Conservation (phyloP, 1,140 invertebrate genomes). For the Pachyrhynchus sulphureomaculatus region DNA sequence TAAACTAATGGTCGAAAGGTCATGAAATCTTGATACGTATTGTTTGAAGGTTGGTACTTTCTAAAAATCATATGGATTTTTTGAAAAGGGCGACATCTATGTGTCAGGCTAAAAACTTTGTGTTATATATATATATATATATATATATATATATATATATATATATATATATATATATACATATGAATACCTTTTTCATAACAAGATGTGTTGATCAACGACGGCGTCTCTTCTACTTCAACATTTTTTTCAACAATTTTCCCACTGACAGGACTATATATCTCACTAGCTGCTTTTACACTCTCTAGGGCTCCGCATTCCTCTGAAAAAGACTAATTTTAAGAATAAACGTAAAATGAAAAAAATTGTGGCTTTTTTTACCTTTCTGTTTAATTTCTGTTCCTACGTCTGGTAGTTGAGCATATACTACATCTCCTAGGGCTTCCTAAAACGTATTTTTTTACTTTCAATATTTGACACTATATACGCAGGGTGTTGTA, state of each 20-base stretch:
- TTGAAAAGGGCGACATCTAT: no score
- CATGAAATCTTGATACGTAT: no score
- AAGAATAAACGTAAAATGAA: constrained; percentile 19
- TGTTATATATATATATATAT: no score
- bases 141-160: no score
- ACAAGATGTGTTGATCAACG: constrained; percentile 86
- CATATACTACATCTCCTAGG: constrained; percentile 92
- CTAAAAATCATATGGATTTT: no score
- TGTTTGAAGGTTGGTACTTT: no score
- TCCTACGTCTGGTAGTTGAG: constrained; percentile 84
- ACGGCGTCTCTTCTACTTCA: constrained; percentile 79
- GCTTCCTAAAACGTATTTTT: constrained; percentile 65
- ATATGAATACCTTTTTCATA: constrained; percentile 94
- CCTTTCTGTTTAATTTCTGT: constrained; percentile 53
- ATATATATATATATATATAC: no score
- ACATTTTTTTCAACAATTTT: constrained; percentile 83
- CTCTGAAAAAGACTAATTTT: constrained; percentile 56
- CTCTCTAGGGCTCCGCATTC: constrained; percentile 95
- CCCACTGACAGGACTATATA: constrained; percentile 90
- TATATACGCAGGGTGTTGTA: neutral
- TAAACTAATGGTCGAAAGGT: no score
- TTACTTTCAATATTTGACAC: neutral
- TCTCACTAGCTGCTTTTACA: constrained; percentile 95
- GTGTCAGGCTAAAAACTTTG: no score
- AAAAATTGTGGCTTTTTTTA: constrained; percentile 22